These are phyloP conservation scores for Achatina immaculata DNA, from an alignment of 1,140 invertebrate genomes.

Conservation along the genomic window DNA sequence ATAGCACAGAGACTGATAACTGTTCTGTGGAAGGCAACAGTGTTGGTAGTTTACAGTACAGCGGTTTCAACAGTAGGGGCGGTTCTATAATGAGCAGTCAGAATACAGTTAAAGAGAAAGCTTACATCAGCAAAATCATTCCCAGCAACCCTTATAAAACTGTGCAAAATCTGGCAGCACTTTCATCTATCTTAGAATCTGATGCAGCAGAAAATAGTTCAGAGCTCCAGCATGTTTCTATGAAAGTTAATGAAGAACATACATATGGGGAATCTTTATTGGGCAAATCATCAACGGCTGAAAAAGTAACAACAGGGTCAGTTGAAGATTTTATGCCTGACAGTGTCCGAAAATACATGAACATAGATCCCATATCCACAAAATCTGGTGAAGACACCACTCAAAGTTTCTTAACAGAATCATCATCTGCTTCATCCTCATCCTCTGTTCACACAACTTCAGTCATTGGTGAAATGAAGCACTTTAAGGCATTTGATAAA, in stretches of 20 bases:
- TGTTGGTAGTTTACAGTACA: background rate
- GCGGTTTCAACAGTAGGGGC: background rate
- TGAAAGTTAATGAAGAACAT: conserved; percentile 20
- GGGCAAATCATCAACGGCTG: background rate
- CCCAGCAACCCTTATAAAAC: no score
- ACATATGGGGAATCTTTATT: background rate
- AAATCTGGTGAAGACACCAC: conserved; percentile 17
- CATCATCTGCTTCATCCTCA: background rate
- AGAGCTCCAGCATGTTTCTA: background rate
- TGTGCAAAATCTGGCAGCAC: background rate
- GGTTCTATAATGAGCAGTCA: no score
- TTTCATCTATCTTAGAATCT: background rate
- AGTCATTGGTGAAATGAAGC: background rate
- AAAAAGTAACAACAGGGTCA: conserved; percentile 19
- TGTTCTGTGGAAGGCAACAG: background rate
- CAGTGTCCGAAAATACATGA: conserved; percentile 42
- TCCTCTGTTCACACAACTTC: background rate
- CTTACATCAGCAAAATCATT: no score
- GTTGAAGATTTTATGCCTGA: conserved; percentile 48
- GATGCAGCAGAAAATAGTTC: background rate
- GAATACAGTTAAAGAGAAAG: no score
- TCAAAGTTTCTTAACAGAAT: background rate
- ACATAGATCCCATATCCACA: conserved; percentile 24
- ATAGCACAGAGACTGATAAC: background rate
- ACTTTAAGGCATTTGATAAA: background rate